These are phyloP conservation scores for Misgurnus anguillicaudatus DNA, from an alignment of 2,113 vertebrate species.

Conservation along the genomic window DNA sequence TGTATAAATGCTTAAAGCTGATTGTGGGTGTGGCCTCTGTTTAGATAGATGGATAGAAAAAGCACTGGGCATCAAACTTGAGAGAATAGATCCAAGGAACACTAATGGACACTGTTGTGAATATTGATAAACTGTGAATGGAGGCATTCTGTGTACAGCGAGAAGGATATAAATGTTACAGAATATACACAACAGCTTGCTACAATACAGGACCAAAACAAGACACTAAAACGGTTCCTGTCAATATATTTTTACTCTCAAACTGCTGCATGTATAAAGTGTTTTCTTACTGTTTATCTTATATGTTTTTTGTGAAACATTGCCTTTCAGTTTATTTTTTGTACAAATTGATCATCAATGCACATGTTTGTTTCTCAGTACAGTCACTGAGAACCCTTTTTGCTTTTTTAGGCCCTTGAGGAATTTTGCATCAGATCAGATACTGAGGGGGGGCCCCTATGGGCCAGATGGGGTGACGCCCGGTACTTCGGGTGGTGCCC, in stretches of 20 bases:
- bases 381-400: neutral
- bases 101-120: conserved; percentile 56
- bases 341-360: conserved; percentile 10
- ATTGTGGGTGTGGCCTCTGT: conserved; percentile 1
- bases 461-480: neutral
- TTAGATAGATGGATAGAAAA: neutral
- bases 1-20: conserved; percentile 47
- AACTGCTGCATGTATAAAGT: conserved; percentile 46
- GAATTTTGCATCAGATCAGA: neutral
- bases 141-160: conserved; percentile 44
- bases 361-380: neutral
- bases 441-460: no score
- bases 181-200: conserved; percentile 26
- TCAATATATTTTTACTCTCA: conserved; percentile 38
- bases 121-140: conserved; percentile 68
- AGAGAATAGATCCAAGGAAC: neutral
- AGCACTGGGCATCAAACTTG: neutral
- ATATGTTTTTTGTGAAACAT: conserved; percentile 56
- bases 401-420: neutral
- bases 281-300: conserved; percentile 48
- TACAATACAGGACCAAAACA: conserved; percentile 69
- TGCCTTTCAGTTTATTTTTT: conserved; percentile 59
- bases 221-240: conserved; percentile 48
- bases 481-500: neutral
- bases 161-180: conserved; percentile 37